These are phyloP conservation scores for Mesitornis unicolor DNA, from an alignment of 2,113 vertebrate genomes.

Conservation along the genomic window DNA sequence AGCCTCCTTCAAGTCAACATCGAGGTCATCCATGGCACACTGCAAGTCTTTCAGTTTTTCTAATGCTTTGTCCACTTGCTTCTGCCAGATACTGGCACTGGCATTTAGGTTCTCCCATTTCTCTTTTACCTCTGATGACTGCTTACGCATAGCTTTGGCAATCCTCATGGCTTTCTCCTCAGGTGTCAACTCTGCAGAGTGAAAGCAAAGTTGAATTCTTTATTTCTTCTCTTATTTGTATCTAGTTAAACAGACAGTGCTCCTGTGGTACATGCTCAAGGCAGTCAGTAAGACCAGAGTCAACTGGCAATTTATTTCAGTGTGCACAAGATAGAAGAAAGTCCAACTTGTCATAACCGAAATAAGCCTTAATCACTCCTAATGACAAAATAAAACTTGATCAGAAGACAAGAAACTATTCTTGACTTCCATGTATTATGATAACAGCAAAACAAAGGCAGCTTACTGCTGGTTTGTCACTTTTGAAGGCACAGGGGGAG, in stretches of 20 bases:
- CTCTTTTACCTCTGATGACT: conserved; percentile 90
- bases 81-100: conserved; percentile 85
- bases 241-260: neutral
- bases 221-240: neutral
- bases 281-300: neutral
- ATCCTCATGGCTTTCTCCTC: conserved; percentile 91
- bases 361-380: neutral
- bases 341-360: neutral
- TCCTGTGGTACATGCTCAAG: neutral
- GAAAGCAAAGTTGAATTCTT: neutral
- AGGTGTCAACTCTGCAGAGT: conserved; percentile 83
- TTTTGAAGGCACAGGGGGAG: neutral
- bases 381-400: neutral
- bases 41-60: conserved; percentile 91
- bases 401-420: neutral
- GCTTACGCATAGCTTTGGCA: conserved; percentile 93
- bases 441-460: neutral
- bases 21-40: conserved; percentile 92
- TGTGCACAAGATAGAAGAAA: neutral
- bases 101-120: conserved; percentile 90
- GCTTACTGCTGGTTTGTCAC: neutral
- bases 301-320: neutral
- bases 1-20: conserved; percentile 83
- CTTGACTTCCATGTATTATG: neutral
- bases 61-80: conserved; percentile 88